Evolutionary conservation across 2,797 vertebrate species (phyloP).

Genomic region (Onychomys arenicola): DNA sequence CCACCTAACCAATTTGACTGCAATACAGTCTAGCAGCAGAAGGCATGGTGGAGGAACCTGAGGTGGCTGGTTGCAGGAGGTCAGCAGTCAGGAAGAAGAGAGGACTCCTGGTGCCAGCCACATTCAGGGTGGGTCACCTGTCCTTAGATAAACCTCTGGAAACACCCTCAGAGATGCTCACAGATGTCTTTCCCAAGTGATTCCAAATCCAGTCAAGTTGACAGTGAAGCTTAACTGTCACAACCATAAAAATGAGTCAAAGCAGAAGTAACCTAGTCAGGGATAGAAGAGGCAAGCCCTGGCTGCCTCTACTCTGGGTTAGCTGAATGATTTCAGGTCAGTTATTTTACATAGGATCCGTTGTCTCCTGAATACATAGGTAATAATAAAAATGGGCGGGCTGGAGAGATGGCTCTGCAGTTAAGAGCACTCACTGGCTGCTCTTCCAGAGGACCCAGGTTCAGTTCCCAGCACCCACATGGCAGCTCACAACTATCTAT

Average conservation of each 20-base stretch:
- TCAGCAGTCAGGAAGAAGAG: background rate
- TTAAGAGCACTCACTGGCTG: no score
- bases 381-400: background rate
- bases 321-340: background rate
- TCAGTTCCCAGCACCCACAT: no score
- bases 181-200: background rate
- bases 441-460: no score
- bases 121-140: background rate
- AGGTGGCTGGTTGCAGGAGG: background rate
- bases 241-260: background rate
- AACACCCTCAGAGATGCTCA: no score
- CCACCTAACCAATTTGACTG: background rate
- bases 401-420: no score
- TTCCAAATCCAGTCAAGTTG: background rate
- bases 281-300: background rate
- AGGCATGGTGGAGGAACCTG: background rate
- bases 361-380: background rate
- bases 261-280: background rate
- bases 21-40: no score
- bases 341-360: background rate
- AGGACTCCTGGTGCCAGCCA: background rate
- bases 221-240: background rate
- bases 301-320: background rate
- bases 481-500: no score
- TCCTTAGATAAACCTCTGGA: background rate